Evolutionary conservation across 2,113 vertebrate species (phyloP).

Genomic region (Thymallus thymallus): DNA sequence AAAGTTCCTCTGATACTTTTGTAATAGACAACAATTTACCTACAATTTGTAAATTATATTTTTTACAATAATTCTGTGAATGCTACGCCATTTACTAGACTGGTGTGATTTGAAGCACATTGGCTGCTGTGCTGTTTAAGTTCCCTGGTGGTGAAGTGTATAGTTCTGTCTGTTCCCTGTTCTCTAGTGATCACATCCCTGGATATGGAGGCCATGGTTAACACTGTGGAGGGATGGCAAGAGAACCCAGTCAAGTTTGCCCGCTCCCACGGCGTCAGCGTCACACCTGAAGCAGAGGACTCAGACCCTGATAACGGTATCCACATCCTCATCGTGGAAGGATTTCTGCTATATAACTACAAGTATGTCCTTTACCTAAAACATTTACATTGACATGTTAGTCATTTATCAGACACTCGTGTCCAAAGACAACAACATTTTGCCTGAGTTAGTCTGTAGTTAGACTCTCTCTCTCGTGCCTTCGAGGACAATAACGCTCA

Average conservation of each 20-base stretch:
- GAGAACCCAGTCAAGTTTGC: constrained; percentile 82
- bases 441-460: not conserved
- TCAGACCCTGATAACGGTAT: constrained; percentile 59
- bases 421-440: not conserved
- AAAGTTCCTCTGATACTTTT: constrained; percentile 20
- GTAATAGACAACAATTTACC: constrained; percentile 40
- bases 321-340: constrained; percentile 79
- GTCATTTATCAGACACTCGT: not conserved
- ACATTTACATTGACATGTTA: not conserved
- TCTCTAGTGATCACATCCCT: constrained; percentile 75
- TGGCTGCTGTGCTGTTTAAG: constrained; percentile 8
- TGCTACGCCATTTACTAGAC: constrained; percentile 50
- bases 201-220: constrained; percentile 82
- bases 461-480: too few species aligned
- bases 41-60: constrained; percentile 31
- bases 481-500: too few species aligned
- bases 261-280: constrained; percentile 72
- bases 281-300: constrained; percentile 53
- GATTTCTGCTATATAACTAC: constrained; percentile 81
- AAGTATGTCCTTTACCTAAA: constrained; percentile 55
- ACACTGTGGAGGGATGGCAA: constrained; percentile 75
- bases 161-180: constrained; percentile 41
- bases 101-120: constrained; percentile 46
- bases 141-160: constrained; percentile 36
- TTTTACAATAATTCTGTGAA: constrained; percentile 46